Percentiles rank a stretch among this genome's conserved stretches.
Conservation (phyloP, 2,113 vertebrate genomes). For the Megaptera novaeangliae region DNA sequence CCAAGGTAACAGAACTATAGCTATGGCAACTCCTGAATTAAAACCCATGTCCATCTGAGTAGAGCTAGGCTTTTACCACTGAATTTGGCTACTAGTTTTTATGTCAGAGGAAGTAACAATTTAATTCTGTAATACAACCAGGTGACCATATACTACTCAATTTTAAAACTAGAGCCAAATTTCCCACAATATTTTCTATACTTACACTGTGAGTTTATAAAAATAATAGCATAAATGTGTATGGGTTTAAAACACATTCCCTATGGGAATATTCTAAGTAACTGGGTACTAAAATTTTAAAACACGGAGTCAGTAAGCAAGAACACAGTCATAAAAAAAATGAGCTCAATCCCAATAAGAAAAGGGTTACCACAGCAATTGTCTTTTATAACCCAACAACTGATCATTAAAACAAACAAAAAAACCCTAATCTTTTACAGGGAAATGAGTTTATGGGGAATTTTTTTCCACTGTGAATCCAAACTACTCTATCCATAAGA, state of each 20-base stretch:
- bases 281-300: neutral
- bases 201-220: neutral
- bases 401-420: neutral
- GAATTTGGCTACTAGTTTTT: neutral
- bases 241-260: neutral
- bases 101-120: neutral
- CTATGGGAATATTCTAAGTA: neutral
- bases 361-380: conserved; percentile 9
- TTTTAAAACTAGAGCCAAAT: neutral
- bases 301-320: neutral
- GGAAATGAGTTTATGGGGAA: neutral
- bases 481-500: neutral
- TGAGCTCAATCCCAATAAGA: neutral
- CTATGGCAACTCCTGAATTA: no score
- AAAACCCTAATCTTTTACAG: neutral
- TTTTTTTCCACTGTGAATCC: neutral
- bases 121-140: neutral
- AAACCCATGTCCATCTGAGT: neutral
- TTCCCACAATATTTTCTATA: neutral
- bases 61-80: neutral
- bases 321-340: neutral
- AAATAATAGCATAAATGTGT: neutral
- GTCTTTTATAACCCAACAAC: neutral
- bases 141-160: neutral
- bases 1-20: neutral